Evolutionary conservation across 2,888 invertebrate genomes (phyloP), one percentile per base, ranked within the genome.

Genomic region (Drosophila kuntzei): DNA sequence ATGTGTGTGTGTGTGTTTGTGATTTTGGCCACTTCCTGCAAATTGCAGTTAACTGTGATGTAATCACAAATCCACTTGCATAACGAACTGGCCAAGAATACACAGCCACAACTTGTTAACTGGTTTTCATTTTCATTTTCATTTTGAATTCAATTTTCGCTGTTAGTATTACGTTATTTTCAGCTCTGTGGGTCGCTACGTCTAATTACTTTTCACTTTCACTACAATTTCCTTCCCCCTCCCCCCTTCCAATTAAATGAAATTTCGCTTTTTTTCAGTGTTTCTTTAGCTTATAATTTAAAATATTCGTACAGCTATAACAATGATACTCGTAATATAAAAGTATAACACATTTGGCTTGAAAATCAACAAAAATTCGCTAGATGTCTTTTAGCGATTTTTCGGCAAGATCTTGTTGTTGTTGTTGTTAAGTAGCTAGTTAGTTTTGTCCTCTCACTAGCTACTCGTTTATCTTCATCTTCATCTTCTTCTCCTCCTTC

Each of bases 311-410:
- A 90, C 80, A 82, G 80, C 80, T 90, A 85, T 88, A 51, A 84
- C 77, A 83, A 88, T 76, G 78, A 83, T 87, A 76, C 79, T 54
- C 53, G 53, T 54, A 44, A 12, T 71, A 76, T 72, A 76, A 80
- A 87, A 87, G 79, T 88, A 79, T 91, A 92, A 92, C 91, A 92
- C 92, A 92, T 92, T 92, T 92, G 92, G 92, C 91, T 91, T 91
- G 18, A 90, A 90, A 83, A 84, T 66, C 3, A 2, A 34, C n/a
- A 34, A 82, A 82, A 43, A 69, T 44, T 11, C 73, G 43, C 37
- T 9, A n/a, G 37, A 18, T 54, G 32, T 37, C 32, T 34, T 36
- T 36, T 16, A 25, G 16, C 37, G 37, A n/a, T 12, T 53, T 58
- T 20, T 22, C 71, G 46, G 25, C 44, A 37, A 37, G 51, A 59